Conservation (phyloP, 2,888 invertebrate species). For the Syrphus vitripennis region DNA sequence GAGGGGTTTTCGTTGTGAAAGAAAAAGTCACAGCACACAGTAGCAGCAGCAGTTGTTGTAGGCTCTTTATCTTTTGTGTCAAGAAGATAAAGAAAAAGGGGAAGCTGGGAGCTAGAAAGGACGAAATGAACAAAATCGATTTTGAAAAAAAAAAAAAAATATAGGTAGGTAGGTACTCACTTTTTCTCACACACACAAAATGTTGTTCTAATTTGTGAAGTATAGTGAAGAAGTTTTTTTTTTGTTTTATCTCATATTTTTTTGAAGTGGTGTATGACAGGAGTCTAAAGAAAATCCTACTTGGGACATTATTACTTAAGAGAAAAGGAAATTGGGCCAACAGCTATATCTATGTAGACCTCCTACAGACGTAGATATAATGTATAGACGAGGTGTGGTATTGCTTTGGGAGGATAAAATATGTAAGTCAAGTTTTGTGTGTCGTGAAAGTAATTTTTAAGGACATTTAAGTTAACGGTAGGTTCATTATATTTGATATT, state of each 20-base stretch:
- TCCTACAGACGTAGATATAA: too few relatives aligned
- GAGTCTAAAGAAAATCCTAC: slow-evolving; percentile 12
- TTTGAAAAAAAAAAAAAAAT: slow-evolving; percentile 6
- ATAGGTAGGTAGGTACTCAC: background rate
- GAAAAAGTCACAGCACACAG: background rate
- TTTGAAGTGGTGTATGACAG: slow-evolving; percentile 24
- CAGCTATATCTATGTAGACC: background rate
- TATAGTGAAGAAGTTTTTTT: slow-evolving; percentile 20
- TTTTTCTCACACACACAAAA: slow-evolving; percentile 38
- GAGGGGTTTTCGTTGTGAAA: background rate
- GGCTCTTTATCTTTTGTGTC: slow-evolving; percentile 15
- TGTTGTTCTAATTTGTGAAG: slow-evolving; percentile 59
- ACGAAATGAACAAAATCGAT: slow-evolving; percentile 40
- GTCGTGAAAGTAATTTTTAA: slow-evolving; percentile 48
- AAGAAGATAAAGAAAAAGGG: background rate
- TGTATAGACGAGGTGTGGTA: slow-evolving; percentile 29
- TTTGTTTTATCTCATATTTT: slow-evolving; percentile 2
- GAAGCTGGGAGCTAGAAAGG: background rate
- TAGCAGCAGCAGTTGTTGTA: too few relatives aligned
- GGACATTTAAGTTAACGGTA: slow-evolving; percentile 55
- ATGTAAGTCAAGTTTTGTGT: slow-evolving; percentile 39
- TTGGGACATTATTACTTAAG: slow-evolving; percentile 6
- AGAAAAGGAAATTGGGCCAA: slow-evolving; percentile 1
- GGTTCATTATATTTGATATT: slow-evolving; percentile 28
- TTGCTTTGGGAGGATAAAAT: slow-evolving; percentile 10